These are phyloP conservation scores for Herminia tarsipennalis DNA, from an alignment of 2,888 invertebrate genomes.

Conservation along the genomic window DNA sequence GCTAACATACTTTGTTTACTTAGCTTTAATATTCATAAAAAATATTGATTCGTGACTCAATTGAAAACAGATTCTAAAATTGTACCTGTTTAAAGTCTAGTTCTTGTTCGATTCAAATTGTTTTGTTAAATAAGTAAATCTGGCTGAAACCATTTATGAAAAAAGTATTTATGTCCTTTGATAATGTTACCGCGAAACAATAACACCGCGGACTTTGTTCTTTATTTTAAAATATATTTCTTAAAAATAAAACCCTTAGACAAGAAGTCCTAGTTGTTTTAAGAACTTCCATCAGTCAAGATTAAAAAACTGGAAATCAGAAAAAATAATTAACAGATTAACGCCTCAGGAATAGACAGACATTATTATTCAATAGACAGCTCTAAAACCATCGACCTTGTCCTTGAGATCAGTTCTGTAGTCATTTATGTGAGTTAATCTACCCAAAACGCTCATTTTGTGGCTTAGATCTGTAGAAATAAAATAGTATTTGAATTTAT, in stretches of 20 bases:
- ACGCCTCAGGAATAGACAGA: conserved; percentile 34
- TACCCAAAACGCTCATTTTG: neutral
- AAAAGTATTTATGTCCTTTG: too few relatives aligned
- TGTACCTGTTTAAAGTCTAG: too few relatives aligned
- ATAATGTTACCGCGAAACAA: too few relatives aligned
- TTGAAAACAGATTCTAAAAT: too few relatives aligned
- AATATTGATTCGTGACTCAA: too few relatives aligned
- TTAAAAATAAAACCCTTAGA: conserved; percentile 1
- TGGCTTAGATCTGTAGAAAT: neutral
- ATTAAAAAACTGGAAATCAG: conserved; percentile 10
- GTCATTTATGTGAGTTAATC: conserved; percentile 15
- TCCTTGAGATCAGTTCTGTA: conserved; percentile 26
- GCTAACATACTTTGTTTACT: too few relatives aligned
- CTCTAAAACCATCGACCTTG: conserved; percentile 35
- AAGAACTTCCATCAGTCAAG: neutral
- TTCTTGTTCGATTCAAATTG: too few relatives aligned
- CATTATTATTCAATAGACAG: conserved; percentile 38
- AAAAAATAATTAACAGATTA: conserved; percentile 23
- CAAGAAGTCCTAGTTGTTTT: conserved; percentile 14
- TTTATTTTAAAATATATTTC: conserved; percentile 1
- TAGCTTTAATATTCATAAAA: too few relatives aligned
- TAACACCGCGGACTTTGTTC: neutral
- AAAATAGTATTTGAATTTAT: too few relatives aligned
- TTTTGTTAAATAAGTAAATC: too few relatives aligned
- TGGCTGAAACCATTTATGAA: too few relatives aligned